These are phyloP conservation scores for Oeneis ivallda DNA, from an alignment of 2,888 invertebrate species.

Conservation along the genomic window DNA sequence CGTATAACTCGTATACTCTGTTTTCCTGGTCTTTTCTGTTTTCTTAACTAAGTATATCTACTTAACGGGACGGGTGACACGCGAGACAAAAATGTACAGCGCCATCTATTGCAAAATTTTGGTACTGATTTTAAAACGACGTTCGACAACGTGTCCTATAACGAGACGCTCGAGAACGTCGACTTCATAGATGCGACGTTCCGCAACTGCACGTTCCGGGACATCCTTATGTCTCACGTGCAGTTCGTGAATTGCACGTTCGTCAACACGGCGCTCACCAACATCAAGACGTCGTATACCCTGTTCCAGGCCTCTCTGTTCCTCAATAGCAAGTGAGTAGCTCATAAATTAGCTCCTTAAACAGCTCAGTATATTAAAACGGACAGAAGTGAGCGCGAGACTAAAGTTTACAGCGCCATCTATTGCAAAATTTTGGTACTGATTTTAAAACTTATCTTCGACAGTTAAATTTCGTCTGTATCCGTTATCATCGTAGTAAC, in stretches of 20 bases:
- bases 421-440: too few relatives aligned
- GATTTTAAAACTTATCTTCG: too few relatives aligned
- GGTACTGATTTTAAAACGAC: too few relatives aligned
- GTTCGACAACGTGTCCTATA: slow-evolving; percentile 68
- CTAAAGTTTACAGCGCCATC: too few relatives aligned
- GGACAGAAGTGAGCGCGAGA: too few relatives aligned
- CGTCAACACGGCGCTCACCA: slow-evolving; percentile 85
- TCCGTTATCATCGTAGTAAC: too few relatives aligned
- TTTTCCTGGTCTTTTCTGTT: slow-evolving; percentile 83
- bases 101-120: too few relatives aligned
- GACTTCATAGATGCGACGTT: slow-evolving; percentile 83
- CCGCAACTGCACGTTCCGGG: slow-evolving; percentile 84
- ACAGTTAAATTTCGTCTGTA: too few relatives aligned
- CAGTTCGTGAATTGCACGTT: slow-evolving; percentile 87
- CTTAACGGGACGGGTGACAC: too few relatives aligned
- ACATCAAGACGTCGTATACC: slow-evolving; percentile 86
- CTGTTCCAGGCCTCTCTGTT: slow-evolving; percentile 84
- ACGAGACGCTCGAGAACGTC: slow-evolving; percentile 82
- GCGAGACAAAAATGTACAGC: too few relatives aligned
- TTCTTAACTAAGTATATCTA: slow-evolving; percentile 58
- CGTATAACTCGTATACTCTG: slow-evolving; percentile 85
- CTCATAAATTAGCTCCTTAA: too few relatives aligned
- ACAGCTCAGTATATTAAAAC: too few relatives aligned
- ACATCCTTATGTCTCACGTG: slow-evolving; percentile 87
- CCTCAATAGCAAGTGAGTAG: slow-evolving; percentile 79